A percentile compares a stretch with the other conserved stretches of the same genome.
These are phyloP conservation scores for Lepidurus couesii DNA, from an alignment of 1,140 invertebrate species.

Conservation along the genomic window DNA sequence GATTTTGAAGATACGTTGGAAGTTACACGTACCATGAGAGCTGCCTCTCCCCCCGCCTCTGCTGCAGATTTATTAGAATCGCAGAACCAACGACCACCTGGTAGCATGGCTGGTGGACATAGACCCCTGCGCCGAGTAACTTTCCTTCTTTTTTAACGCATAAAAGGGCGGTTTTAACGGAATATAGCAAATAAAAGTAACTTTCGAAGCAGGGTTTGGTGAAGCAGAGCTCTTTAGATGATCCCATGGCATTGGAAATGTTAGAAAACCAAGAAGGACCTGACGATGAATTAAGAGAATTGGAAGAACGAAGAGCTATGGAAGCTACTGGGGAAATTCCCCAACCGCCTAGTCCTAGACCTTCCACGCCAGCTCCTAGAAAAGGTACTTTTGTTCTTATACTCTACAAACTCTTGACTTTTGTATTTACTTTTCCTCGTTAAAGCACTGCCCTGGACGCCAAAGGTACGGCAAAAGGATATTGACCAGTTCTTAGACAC, in stretches of 20 bases:
- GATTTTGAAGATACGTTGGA: conserved; percentile 88
- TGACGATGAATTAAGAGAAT: conserved; percentile 45
- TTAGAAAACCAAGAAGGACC: conserved; percentile 45
- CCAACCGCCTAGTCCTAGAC: conserved; percentile 50
- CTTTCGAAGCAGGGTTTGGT: conserved; percentile 61
- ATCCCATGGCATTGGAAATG: conserved; percentile 64
- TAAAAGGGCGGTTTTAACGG: too few species aligned
- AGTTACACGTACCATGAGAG: conserved; percentile 84
- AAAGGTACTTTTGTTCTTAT: conserved; percentile 31
- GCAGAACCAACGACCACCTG: conserved; percentile 69
- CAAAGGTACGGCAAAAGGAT: conserved; percentile 92
- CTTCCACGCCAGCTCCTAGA: conserved; percentile 47
- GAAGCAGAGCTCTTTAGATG: conserved; percentile 91
- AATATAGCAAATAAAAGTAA: background rate
- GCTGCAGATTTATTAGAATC: conserved; percentile 85
- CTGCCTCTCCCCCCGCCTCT: conserved; percentile 88
- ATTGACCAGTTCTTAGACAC: conserved; percentile 86
- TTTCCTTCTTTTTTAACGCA: conserved; percentile 33
- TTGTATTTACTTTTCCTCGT: conserved; percentile 29
- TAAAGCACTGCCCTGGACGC: conserved; percentile 76
- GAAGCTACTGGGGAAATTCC: conserved; percentile 45
- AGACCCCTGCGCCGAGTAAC: conserved; percentile 57
- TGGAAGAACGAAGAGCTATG: conserved; percentile 47
- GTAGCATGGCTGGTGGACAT: conserved; percentile 40
- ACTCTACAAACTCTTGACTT: background rate